Percentiles rank a stretch among this genome's conserved stretches.
Conservation (phyloP, 2,113 vertebrate species). For the Callipepla californica region DNA sequence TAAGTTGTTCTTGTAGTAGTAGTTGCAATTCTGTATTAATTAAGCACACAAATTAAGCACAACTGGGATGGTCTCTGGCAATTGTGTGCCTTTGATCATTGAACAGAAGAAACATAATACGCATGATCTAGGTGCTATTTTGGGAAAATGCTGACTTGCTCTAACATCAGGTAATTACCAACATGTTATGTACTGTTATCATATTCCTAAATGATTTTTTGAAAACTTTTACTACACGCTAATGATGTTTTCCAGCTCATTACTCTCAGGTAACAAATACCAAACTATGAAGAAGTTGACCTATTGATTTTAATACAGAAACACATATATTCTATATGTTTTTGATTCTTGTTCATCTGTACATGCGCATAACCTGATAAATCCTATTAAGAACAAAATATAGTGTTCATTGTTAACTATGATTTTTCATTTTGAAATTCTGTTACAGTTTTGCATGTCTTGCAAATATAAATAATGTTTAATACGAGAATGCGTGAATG, state of each 20-base stretch:
- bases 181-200: background rate
- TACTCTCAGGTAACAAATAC: background rate
- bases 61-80: background rate
- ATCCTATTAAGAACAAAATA: background rate
- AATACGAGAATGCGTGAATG: background rate
- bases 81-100: background rate
- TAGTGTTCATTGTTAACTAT: background rate
- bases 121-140: background rate
- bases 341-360: background rate
- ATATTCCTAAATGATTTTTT: background rate
- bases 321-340: background rate
- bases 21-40: background rate
- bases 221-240: background rate
- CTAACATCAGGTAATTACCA: background rate
- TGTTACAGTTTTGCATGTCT: background rate
- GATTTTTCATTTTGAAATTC: background rate
- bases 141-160: background rate
- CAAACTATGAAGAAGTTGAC: background rate
- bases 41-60: background rate
- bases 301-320: background rate
- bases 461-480: background rate
- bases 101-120: background rate
- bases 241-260: background rate
- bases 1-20: background rate
- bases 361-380: background rate